Conservation (phyloP, 1,140 invertebrate genomes). For the Ips nitidus region DNA sequence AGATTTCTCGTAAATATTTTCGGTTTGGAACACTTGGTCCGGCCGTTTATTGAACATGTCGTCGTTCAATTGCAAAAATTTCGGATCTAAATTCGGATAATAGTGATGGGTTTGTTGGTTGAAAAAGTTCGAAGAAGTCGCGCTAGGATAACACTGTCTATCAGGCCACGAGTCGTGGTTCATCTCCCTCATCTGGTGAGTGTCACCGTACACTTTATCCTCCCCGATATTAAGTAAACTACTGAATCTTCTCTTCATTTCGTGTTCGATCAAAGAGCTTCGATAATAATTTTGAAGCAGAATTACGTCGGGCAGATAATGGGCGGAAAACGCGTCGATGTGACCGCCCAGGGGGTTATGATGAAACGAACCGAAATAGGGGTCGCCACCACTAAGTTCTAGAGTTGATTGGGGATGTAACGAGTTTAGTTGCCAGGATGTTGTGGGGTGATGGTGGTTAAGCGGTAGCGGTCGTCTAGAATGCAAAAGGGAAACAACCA, state of each 20-base stretch:
- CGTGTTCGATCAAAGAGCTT: conserved; percentile 38
- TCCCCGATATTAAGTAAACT: conserved; percentile 41
- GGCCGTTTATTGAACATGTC: conserved; percentile 31
- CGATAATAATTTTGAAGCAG: conserved; percentile 43
- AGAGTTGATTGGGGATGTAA: conserved; percentile 26
- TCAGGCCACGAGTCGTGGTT: conserved; percentile 35
- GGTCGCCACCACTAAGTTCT: conserved; percentile 35
- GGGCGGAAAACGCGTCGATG: conserved; percentile 20
- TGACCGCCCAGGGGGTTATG: conserved; percentile 11
- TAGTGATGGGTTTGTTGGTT: conserved; percentile 31
- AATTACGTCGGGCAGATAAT: conserved; percentile 43
- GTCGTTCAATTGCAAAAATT: conserved; percentile 28
- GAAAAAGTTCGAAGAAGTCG: conserved; percentile 16
- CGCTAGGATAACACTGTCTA: conserved; percentile 5
- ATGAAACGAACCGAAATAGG: conserved; percentile 44
- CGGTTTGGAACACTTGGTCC: conserved; percentile 28
- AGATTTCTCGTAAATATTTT: conserved; percentile 28
- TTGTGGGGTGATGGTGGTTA: conserved; percentile 31
- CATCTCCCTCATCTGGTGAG: conserved; percentile 31
- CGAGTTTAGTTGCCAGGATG: conserved; percentile 29
- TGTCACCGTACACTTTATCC: conserved; percentile 28
- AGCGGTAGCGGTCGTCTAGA: conserved; percentile 44
- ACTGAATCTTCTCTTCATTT: conserved; percentile 41
- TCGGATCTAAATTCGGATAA: conserved; percentile 31
- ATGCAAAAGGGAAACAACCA: conserved; percentile 33